Evolutionary conservation across 2,797 vertebrate species (phyloP).

Genomic region (Protonibea diacanthus): DNA sequence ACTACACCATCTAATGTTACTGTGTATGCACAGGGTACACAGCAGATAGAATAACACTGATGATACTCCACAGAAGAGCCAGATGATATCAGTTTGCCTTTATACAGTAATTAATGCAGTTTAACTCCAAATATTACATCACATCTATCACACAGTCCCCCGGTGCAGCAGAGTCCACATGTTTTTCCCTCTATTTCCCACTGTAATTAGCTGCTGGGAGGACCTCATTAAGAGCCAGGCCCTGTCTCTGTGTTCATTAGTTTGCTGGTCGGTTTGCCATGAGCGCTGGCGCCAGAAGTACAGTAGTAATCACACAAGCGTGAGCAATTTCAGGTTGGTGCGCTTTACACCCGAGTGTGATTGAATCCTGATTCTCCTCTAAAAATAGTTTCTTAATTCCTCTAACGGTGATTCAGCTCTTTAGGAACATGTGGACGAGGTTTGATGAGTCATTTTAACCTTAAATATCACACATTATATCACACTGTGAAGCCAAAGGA

Average conservation of each 20-base stretch:
- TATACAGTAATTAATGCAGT: slow-evolving; percentile 32
- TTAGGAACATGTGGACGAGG: not conserved
- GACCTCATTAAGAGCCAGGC: slow-evolving; percentile 43
- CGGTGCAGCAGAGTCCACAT: slow-evolving; percentile 18
- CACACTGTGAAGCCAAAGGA: too few relatives aligned
- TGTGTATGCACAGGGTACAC: not conserved
- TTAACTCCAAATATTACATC: slow-evolving; percentile 31
- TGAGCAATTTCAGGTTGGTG: not conserved
- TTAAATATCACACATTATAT: not conserved
- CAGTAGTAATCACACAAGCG: slow-evolving; percentile 25
- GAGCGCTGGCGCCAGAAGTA: slow-evolving; percentile 7
- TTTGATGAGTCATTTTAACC: not conserved
- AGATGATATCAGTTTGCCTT: slow-evolving; percentile 6
- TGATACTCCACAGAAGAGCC: slow-evolving; percentile 12
- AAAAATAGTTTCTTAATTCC: not conserved
- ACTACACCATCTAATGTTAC: not conserved
- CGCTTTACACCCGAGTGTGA: not conserved
- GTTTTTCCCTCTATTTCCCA: slow-evolving; percentile 19
- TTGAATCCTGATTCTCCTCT: not conserved
- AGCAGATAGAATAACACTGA: not conserved
- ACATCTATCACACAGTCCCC: slow-evolving; percentile 8
- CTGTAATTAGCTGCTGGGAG: slow-evolving; percentile 43
- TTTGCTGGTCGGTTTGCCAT: slow-evolving; percentile 21
- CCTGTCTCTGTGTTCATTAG: slow-evolving; percentile 42
- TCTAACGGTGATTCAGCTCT: not conserved